Base-by-base conservation (phyloP, 1,140 invertebrate species). In the Drosophila orosa region DNA sequence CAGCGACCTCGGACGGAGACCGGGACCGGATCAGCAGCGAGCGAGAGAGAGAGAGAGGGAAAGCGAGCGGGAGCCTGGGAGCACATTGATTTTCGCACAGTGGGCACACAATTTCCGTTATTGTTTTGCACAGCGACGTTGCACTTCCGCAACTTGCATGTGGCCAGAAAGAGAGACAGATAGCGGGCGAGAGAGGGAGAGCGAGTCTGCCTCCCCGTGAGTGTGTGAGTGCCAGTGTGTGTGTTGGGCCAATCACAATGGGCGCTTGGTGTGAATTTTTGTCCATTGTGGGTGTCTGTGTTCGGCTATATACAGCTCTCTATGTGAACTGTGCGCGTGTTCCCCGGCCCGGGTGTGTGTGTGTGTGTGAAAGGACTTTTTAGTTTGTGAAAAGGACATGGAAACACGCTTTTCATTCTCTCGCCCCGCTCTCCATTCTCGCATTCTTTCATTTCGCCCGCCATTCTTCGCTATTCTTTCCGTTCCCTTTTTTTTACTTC, bases 301-400 rank as follows among this genome's bases (percentile, higher is more conserved):
- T 87, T 72, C 40, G 47, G 81, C 79, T 87, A 87, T 87, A 83
- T 87, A 87, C 83, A 77, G 77, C 68, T 66, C 76, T 66, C 81
- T 72, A 83, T 76, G 58, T 83, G 65, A 44, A 74, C 63, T 67
- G 50, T 62, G 22, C 48, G 40, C 44, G 72, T 44, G 55, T 72
- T 33, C 13, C 48, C 59, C 55, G 44, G 54, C 48, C 54, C 47
- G 55, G 61, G 62, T 74, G 48, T 63, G 66, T 81, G 52, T 77
- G 73, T 76, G 56, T 77, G 73, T 74, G 52, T 87, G 71, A 86
- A 87, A 87, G 84, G 79, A 87, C 82, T 87, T 86, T 86, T 86
- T 86, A 86, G 82, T 83, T 86, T 83, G 62, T 86, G 84, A 87
- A 87, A 87, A 83, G 83, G 84, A 87, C 84, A 87, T 87, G 84